phyloP scores from a whole-genome alignment of 1,140 invertebrate genomes.

The Mesaphorura yosii region DNA sequence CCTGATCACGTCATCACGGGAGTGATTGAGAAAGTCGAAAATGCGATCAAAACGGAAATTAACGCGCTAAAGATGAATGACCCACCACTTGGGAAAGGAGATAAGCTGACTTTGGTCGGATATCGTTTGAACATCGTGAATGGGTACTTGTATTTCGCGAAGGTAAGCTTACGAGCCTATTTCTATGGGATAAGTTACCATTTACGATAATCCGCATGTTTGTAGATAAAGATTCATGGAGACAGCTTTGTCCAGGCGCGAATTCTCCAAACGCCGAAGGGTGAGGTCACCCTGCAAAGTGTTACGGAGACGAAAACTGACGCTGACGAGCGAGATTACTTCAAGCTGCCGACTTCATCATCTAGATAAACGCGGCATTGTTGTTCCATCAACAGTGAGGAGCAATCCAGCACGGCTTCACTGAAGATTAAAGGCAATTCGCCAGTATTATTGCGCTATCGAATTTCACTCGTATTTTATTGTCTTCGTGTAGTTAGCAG shows the following conservation, averaged over 20 bases:
- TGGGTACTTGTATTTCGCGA: constrained; percentile 6
- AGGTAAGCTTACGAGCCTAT: constrained; percentile 1
- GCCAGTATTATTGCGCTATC: no score
- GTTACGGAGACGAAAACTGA: constrained; percentile 8
- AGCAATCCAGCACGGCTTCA: no score
- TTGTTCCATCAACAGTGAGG: no score
- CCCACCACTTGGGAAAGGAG: neutral
- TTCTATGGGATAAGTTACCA: neutral
- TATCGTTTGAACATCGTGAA: constrained; percentile 5
- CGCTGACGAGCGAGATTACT: constrained; percentile 4
- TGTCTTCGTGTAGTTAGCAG: no score
- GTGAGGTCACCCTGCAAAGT: constrained; percentile 7
- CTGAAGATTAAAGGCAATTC: no score
- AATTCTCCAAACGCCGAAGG: constrained; percentile 2
- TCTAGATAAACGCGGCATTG: no score
- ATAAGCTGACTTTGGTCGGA: constrained; percentile 4
- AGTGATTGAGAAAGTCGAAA: neutral
- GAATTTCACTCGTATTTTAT: no score
- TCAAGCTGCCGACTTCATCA: constrained; percentile 5
- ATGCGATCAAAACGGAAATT: neutral
- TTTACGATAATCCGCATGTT: neutral
- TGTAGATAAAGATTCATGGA: constrained; percentile 9
- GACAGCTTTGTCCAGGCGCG: constrained; percentile 2
- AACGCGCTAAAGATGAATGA: neutral
- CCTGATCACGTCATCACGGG: neutral